phyloP scores from a whole-genome alignment of 2,888 invertebrate species.

The Hirtodrosophila alboralis region DNA sequence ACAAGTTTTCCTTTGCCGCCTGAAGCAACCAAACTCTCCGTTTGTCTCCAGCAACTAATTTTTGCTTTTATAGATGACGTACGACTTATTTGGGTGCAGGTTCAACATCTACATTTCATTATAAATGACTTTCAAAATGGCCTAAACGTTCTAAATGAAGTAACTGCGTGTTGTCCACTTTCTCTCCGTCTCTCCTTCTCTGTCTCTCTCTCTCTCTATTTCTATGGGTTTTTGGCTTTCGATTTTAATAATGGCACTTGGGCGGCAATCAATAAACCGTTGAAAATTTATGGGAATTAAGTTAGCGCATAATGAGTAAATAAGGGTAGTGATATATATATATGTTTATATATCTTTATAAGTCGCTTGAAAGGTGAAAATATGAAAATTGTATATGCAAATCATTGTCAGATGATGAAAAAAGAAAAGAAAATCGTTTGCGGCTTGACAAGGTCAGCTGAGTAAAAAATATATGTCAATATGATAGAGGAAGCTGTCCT shows the following conservation, averaged over 20 bases:
- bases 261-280: slow-evolving; percentile 68
- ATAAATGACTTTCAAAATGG: slow-evolving; percentile 78
- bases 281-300: slow-evolving; percentile 71
- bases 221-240: slow-evolving; percentile 17
- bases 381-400: slow-evolving; percentile 13
- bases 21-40: slow-evolving; percentile 1
- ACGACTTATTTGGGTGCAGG: slow-evolving; percentile 62
- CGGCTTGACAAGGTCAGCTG: neutral
- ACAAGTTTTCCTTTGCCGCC: slow-evolving; percentile 59
- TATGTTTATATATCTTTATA: slow-evolving; percentile 4
- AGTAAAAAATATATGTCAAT: too few relatives aligned
- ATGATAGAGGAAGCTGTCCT: too few relatives aligned
- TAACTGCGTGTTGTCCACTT: slow-evolving; percentile 25
- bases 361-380: neutral
- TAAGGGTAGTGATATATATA: slow-evolving; percentile 2
- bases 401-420: neutral
- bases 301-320: slow-evolving; percentile 52
- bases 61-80: slow-evolving; percentile 71
- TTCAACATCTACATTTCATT: slow-evolving; percentile 75
- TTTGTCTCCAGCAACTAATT: slow-evolving; percentile 60
- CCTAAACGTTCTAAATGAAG: slow-evolving; percentile 65
- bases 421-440: neutral
- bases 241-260: slow-evolving; percentile 58
- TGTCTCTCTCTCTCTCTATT: neutral
- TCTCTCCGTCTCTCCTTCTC: neutral